phyloP scores from a whole-genome alignment of 30 jellyfish, hydroid and myxozoan genomes.

The Cassiopea andromeda region DNA sequence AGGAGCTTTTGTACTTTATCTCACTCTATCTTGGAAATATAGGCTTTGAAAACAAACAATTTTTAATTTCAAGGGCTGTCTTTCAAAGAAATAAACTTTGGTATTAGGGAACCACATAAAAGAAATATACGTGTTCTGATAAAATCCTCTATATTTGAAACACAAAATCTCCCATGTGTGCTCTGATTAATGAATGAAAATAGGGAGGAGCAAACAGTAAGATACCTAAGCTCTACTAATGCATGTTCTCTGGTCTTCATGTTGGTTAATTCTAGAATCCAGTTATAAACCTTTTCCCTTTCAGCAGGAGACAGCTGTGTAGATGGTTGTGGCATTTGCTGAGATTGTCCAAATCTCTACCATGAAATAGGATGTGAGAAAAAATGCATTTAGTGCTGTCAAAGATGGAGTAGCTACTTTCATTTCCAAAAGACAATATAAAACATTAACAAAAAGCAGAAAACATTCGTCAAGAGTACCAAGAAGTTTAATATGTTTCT shows the following conservation, averaged over 20 bases:
- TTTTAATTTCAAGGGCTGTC: not conserved
- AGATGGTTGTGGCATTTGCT: slow-evolving; percentile 76
- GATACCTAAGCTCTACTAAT: slow-evolving; percentile 89
- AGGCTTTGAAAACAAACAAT: not conserved
- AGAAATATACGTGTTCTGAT: not conserved
- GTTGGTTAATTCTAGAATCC: slow-evolving; percentile 94
- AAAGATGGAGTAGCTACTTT: no score
- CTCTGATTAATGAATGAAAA: no score
- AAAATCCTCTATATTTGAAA: not conserved
- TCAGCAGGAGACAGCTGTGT: slow-evolving; percentile 90
- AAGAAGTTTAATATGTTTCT: no score
- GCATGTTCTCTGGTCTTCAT: slow-evolving; percentile 99
- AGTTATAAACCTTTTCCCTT: slow-evolving; percentile 93
- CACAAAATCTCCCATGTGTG: not conserved
- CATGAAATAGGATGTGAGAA: not conserved
- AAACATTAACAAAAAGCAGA: no score
- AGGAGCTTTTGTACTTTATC: not conserved
- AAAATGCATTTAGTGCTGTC: not conserved
- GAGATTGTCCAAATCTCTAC: slow-evolving; percentile 91
- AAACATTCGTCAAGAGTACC: no score
- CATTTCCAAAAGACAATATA: no score
- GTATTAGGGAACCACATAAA: not conserved
- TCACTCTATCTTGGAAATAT: not conserved
- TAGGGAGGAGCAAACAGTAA: not conserved
- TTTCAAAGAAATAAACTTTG: no score